Percentiles rank a stretch among this genome's conserved stretches.
These are phyloP conservation scores for Jacana jacana DNA, from an alignment of 2,113 vertebrate genomes.

Conservation along the genomic window DNA sequence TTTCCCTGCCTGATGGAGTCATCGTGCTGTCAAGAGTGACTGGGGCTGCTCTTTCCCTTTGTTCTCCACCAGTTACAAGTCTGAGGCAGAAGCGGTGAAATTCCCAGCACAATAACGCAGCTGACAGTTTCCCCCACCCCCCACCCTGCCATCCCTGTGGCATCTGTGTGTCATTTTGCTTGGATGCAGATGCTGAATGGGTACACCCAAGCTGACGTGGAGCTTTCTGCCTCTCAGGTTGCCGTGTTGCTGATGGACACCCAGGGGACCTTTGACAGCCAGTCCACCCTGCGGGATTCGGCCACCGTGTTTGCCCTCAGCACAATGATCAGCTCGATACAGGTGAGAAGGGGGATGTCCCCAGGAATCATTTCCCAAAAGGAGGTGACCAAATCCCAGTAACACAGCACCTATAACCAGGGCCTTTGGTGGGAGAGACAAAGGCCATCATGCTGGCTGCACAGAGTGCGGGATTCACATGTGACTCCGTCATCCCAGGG, in stretches of 20 bases:
- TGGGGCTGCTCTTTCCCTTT: neutral
- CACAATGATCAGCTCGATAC: constrained; percentile 99
- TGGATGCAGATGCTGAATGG: neutral
- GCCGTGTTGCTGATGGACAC: constrained; percentile 97
- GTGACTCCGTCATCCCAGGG: neutral
- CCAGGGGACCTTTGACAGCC: constrained; percentile 97
- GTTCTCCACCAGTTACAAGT: accelerated
- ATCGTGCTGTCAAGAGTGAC: neutral
- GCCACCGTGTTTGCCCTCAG: constrained; percentile 98
- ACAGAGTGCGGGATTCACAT: neutral
- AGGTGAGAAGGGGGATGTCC: constrained; percentile 76
- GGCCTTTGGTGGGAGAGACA: neutral
- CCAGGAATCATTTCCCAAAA: neutral
- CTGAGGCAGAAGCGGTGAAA: neutral
- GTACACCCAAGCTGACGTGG: neutral
- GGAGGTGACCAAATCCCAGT: neutral
- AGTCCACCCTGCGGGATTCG: constrained; percentile 94
- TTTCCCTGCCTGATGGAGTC: neutral
- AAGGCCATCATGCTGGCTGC: neutral
- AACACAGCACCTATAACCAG: neutral
- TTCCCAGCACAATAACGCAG: neutral
- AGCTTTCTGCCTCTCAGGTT: constrained; percentile 73
- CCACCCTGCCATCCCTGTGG: neutral
- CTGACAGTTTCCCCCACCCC: accelerated
- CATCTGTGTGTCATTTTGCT: neutral